Evolutionary conservation across 2,797 vertebrate species (phyloP).

Genomic region (Allochrocebus solatus): DNA sequence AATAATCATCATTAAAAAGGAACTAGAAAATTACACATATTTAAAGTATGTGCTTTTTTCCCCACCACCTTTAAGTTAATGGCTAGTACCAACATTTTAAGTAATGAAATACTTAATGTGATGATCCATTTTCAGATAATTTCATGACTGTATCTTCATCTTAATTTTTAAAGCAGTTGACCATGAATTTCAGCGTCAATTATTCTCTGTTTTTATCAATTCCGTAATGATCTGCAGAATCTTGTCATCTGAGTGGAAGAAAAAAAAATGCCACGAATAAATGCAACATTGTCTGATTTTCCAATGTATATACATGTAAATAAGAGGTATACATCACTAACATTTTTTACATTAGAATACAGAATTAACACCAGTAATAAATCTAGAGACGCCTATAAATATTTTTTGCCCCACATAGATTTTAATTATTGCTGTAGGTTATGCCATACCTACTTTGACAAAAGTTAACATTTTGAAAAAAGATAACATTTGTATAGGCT

Average conservation of each 20-base stretch:
- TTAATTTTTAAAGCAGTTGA: conserved; percentile 23
- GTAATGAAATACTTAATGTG: conserved; percentile 53
- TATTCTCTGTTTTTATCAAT: conserved; percentile 92
- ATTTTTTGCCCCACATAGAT: background rate
- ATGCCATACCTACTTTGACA: background rate
- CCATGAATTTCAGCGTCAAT: conserved; percentile 67
- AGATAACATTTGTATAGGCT: background rate
- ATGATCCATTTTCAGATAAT: background rate
- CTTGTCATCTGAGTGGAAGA: conserved; percentile 88
- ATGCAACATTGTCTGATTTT: background rate
- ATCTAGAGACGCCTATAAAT: background rate
- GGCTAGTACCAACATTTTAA: conserved; percentile 56
- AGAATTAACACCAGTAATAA: conserved; percentile 4
- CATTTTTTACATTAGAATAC: background rate
- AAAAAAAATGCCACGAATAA: conserved; percentile 52
- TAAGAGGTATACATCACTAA: background rate
- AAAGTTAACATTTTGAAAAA: background rate
- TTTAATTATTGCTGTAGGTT: background rate
- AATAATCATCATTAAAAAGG: conserved; percentile 59
- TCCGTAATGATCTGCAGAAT: conserved; percentile 94
- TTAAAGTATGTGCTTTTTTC: conserved; percentile 73
- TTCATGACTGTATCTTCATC: conserved; percentile 48
- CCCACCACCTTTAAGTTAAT: background rate
- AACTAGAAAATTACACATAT: conserved; percentile 71
- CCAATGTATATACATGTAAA: background rate